These are phyloP conservation scores for Rhynchotus rufescens DNA, from an alignment of 2,797 vertebrate genomes.

Conservation along the genomic window DNA sequence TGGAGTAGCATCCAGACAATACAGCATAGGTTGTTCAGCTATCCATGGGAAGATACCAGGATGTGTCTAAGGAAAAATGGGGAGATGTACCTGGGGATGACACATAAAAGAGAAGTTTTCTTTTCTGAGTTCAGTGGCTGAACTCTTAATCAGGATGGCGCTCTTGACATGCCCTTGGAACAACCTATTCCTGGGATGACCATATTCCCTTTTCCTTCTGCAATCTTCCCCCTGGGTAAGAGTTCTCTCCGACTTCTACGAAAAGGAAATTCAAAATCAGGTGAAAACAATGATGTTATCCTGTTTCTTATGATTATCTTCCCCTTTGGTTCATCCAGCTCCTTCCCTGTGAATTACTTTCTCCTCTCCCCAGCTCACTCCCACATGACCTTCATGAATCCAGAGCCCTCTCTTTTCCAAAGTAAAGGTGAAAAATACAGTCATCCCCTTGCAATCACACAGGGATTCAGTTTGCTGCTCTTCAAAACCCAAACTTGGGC, in stretches of 20 bases:
- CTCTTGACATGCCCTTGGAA: neutral
- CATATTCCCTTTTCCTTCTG: neutral
- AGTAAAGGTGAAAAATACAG: neutral
- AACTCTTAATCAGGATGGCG: neutral
- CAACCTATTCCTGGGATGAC: neutral
- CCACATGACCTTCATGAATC: neutral
- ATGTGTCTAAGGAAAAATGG: neutral
- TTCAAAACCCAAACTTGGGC: neutral
- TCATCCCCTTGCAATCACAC: neutral
- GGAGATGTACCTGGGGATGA: neutral
- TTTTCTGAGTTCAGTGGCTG: neutral
- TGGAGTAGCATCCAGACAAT: neutral
- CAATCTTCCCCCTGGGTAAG: accelerated
- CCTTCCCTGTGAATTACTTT: neutral
- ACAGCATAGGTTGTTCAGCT: conserved; percentile 4
- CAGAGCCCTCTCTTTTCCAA: neutral
- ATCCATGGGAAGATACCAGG: neutral
- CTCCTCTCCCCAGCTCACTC: neutral
- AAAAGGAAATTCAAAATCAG: neutral
- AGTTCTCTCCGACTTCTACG: neutral
- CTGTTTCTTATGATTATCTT: neutral
- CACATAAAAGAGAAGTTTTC: neutral
- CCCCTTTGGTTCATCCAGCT: neutral
- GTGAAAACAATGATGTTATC: neutral
- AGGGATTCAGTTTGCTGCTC: neutral